These are phyloP conservation scores for Limulus polyphemus DNA, from an alignment of 2,888 invertebrate species.

Conservation along the genomic window DNA sequence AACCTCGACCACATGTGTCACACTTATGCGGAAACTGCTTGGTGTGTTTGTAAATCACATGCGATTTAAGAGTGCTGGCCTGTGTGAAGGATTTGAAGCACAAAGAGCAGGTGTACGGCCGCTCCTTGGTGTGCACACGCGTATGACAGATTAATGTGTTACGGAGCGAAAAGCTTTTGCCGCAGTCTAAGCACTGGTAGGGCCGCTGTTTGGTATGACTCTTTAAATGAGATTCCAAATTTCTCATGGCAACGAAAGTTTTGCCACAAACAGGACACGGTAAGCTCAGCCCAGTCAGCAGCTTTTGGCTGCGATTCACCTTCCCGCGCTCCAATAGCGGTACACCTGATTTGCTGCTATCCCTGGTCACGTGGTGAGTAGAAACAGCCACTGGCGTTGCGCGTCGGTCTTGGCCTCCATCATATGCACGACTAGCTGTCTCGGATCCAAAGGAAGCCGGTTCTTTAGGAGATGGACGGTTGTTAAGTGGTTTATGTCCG, in stretches of 20 bases:
- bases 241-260: slow-evolving; percentile 14
- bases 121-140: slow-evolving; percentile 16
- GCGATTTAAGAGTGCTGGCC: slow-evolving; percentile 15
- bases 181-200: slow-evolving; percentile 19
- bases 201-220: slow-evolving; percentile 18
- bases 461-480: too few relatives aligned
- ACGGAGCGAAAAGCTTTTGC: slow-evolving; percentile 19
- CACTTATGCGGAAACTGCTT: slow-evolving; percentile 18
- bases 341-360: too few relatives aligned
- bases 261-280: slow-evolving; percentile 17
- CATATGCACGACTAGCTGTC: too few relatives aligned
- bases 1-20: slow-evolving; percentile 18
- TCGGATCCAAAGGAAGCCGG: too few relatives aligned
- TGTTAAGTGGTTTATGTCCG: too few relatives aligned
- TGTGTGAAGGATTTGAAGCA: slow-evolving; percentile 17
- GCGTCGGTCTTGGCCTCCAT: too few relatives aligned
- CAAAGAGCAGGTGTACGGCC: slow-evolving; percentile 6
- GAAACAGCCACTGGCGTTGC: too few relatives aligned
- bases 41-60: slow-evolving; percentile 20
- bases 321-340: too few relatives aligned
- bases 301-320: too few relatives aligned
- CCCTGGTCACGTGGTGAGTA: too few relatives aligned
- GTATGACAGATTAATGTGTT: slow-evolving; percentile 21
- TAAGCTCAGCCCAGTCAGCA: background rate
- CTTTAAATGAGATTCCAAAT: slow-evolving; percentile 17